Evolutionary conservation across 2,888 invertebrate species (phyloP).

Genomic region (Pseudococcus jackbeardsleyi): DNA sequence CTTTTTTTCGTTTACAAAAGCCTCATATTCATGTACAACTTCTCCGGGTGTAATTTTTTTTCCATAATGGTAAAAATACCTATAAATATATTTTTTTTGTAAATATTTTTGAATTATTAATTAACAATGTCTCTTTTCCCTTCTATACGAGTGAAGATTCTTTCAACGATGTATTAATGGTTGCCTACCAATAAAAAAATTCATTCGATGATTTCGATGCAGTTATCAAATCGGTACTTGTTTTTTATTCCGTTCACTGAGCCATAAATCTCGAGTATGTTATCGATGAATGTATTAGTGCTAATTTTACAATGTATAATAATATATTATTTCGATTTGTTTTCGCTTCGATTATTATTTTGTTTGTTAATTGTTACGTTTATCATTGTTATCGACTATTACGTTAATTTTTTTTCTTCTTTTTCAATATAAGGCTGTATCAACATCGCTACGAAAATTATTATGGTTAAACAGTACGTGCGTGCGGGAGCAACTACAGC

Average conservation of each 20-base stretch:
- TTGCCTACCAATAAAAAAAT: neutral
- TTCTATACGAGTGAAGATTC: neutral
- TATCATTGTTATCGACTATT: constrained; percentile 25
- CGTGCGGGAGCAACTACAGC: constrained; percentile 12
- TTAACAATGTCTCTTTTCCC: neutral
- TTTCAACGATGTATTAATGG: neutral
- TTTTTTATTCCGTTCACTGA: neutral
- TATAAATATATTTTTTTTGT: neutral
- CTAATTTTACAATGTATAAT: constrained; percentile 6
- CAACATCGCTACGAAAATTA: constrained; percentile 7
- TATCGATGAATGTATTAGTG: neutral
- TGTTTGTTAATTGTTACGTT: constrained; percentile 36
- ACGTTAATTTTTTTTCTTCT: neutral
- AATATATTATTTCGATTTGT: constrained; percentile 15
- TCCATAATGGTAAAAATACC: neutral
- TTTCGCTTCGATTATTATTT: constrained; percentile 48
- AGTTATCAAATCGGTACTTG: neutral
- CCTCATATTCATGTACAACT: neutral
- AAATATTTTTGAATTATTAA: neutral
- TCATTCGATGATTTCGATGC: neutral
- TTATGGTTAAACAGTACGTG: neutral
- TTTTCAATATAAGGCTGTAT: neutral
- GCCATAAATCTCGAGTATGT: neutral
- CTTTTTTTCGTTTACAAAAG: neutral
- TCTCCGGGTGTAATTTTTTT: neutral